Percentiles rank a stretch among this genome's conserved stretches.
phyloP scores from a whole-genome alignment of 92 coral and sea anemone genomes.

The Pocillopora meandrina region DNA sequence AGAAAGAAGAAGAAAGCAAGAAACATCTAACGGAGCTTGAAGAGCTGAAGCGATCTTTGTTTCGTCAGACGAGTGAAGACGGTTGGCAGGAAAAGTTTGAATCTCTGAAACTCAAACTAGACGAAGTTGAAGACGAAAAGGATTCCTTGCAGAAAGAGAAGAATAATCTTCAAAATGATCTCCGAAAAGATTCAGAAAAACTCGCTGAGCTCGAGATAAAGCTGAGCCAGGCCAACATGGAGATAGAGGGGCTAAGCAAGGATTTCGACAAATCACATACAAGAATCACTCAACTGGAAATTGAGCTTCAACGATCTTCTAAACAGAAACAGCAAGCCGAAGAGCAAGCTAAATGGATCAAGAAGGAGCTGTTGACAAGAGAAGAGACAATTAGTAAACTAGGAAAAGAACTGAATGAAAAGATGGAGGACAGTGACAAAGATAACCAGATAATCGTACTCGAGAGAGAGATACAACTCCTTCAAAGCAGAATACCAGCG shows the following conservation, averaged over 20 bases:
- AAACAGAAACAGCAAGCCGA: conserved; percentile 44
- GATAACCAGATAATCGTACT: conserved; percentile 44
- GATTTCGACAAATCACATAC: conserved; percentile 57
- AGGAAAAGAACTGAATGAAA: conserved; percentile 42
- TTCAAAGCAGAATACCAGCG: conserved; percentile 46
- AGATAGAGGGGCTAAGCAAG: conserved; percentile 60
- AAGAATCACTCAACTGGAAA: conserved; percentile 59
- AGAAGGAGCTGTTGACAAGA: conserved; percentile 33
- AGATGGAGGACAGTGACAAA: conserved; percentile 49
- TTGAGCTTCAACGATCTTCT: conserved; percentile 39
- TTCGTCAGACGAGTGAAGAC: conserved; percentile 53
- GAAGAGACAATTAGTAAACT: conserved; percentile 31
- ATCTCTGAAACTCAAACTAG: conserved; percentile 73
- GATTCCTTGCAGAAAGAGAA: conserved; percentile 65
- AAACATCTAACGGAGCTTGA: conserved; percentile 50
- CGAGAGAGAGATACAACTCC: conserved; percentile 50
- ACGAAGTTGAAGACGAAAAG: conserved; percentile 80
- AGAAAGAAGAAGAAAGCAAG: conserved; percentile 55
- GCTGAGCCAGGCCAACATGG: conserved; percentile 66
- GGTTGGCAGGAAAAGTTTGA: conserved; percentile 79
- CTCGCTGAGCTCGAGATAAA: conserved; percentile 71
- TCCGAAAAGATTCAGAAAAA: conserved; percentile 57
- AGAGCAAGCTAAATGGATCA: conserved; percentile 40
- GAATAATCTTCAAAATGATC: conserved; percentile 67
- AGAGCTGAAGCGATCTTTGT: conserved; percentile 36